Conservation (phyloP, 2,113 vertebrate genomes). For the Phainopepla nitens region DNA sequence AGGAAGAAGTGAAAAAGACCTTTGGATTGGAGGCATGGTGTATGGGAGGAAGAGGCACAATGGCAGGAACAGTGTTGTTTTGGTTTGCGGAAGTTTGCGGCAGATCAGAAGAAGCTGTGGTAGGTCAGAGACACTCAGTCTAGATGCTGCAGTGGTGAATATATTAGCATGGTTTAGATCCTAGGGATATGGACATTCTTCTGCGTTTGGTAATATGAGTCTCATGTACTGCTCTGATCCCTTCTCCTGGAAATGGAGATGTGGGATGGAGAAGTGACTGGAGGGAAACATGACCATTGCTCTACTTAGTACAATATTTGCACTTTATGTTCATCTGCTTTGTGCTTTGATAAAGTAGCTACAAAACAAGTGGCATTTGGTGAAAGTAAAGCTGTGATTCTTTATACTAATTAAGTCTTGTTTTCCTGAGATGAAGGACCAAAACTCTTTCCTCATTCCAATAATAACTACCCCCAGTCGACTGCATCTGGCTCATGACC, state of each 20-base stretch:
- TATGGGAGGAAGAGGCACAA: background rate
- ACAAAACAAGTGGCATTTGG: background rate
- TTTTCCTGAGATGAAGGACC: background rate
- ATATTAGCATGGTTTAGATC: background rate
- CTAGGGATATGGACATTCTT: background rate
- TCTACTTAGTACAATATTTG: background rate
- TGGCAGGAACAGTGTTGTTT: background rate
- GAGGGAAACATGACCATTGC: background rate
- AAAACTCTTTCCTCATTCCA: background rate
- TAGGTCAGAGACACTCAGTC: slow-evolving; percentile 57
- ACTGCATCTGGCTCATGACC: background rate
- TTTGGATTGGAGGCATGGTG: slow-evolving; percentile 1
- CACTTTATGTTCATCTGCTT: background rate
- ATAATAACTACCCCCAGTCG: background rate
- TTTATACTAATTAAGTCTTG: background rate
- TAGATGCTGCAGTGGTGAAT: slow-evolving; percentile 19
- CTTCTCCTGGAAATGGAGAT: background rate
- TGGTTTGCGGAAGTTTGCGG: background rate
- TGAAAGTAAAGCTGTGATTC: background rate
- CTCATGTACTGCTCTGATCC: background rate
- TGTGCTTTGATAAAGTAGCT: background rate
- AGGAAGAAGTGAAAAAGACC: slow-evolving; percentile 41
- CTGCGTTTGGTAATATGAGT: background rate
- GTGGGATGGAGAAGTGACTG: background rate
- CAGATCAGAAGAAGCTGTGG: slow-evolving; percentile 26